A percentile compares a stretch with the other conserved stretches of the same genome.
phyloP scores from a whole-genome alignment of 2,888 invertebrate genomes.

The Limnephilus rhombicus region DNA sequence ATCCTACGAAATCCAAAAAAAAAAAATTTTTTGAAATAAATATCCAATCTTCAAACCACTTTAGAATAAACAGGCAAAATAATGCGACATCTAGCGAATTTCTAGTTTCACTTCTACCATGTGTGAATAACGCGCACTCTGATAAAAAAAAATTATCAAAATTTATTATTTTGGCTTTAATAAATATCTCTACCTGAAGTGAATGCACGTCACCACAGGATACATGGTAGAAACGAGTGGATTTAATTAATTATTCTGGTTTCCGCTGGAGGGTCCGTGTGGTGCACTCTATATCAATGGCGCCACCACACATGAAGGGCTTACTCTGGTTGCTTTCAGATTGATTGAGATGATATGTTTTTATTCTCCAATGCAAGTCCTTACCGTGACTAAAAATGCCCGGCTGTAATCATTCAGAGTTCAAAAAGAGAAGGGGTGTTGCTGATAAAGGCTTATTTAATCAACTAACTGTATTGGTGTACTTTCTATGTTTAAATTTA shows the following conservation, averaged over 20 bases:
- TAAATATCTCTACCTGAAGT: neutral
- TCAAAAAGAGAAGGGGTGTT: neutral
- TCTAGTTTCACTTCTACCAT: no score
- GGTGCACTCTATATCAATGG: neutral
- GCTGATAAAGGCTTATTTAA: neutral
- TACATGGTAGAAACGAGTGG: neutral
- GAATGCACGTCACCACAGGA: neutral
- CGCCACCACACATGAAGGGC: constrained; percentile 20
- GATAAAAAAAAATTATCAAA: no score
- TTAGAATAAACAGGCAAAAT: no score
- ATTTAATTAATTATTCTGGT: neutral
- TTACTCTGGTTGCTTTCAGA: constrained; percentile 43
- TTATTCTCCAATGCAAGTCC: constrained; percentile 19
- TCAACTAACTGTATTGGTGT: neutral
- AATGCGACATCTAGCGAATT: no score
- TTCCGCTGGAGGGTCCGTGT: neutral
- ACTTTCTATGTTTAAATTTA: neutral
- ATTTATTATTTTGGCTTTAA: no score
- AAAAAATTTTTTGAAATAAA: no score
- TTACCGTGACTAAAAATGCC: neutral
- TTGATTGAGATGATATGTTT: constrained; percentile 44
- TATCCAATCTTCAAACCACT: no score
- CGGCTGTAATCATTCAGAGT: neutral
- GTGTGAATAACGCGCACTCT: no score
- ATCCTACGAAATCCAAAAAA: no score